Evolutionary conservation across 2,113 vertebrate species (phyloP), one percentile per base, ranked within the genome.

Genomic region (Leptodactylus fuscus): DNA sequence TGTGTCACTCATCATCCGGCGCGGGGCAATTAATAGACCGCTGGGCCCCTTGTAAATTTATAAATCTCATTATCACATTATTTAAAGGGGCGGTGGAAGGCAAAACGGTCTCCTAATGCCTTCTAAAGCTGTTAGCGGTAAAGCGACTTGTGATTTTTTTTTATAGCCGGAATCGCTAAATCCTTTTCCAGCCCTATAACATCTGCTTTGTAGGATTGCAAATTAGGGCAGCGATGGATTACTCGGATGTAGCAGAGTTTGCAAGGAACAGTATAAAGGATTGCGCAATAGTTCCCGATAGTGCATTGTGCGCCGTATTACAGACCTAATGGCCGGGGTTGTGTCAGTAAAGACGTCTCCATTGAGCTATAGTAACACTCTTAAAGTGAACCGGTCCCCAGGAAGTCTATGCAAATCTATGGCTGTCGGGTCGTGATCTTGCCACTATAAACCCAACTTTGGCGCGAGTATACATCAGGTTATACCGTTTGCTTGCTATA

Each of bases 11-110:
- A 16, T 82, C 48, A 73, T 51, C 62, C 32, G 12, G 10, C 4
- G 48, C 44, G 5, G 32, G 46, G 36, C 51, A 36, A 58, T 79
- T 79, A 76, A 34, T 53, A 60, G 51, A 41, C 36, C 46, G 12
- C 76, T 16, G 46, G n/a, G 46, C 48, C 74, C 38, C 48, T 76
- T 76, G 27, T 75, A 36, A 36, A 22, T 78, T 51, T 78, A 78
- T 78, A 78, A 36, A 79, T 79, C 32, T 38, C 20, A 51, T 79
- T 79, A 79, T 58, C 27, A n/a, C 32, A 24, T 79, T 51, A 60
- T 78, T 55, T 55, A n/a, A 53, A 53, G 75, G 65, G 41, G 20
- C 20, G 49, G 32, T 13, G 36, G 29, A 20, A 60, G 75, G 76
- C 71, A 29, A 46, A 75, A 16, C 13, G 5, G 24, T 75, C 44